These are phyloP conservation scores for Aleiodes testaceus DNA, from an alignment of 2,888 invertebrate species.

Conservation along the genomic window DNA sequence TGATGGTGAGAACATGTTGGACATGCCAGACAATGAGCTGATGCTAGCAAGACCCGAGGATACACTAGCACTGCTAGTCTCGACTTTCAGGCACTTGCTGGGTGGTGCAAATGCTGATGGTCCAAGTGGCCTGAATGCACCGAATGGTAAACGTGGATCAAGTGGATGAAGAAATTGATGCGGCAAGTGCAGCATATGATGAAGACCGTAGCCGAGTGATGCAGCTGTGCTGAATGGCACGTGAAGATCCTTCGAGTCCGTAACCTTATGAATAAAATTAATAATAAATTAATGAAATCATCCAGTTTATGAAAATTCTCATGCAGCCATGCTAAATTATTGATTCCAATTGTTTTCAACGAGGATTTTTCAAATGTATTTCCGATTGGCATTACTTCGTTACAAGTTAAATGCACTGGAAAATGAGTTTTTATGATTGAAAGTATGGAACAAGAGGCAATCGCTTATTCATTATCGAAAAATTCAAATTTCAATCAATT, in stretches of 20 bases:
- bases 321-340: slow-evolving; percentile 8
- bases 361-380: slow-evolving; percentile 4
- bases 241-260: slow-evolving; percentile 78
- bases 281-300: neutral
- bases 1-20: slow-evolving; percentile 71
- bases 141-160: slow-evolving; percentile 77
- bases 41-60: slow-evolving; percentile 68
- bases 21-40: slow-evolving; percentile 69
- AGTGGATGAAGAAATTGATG: slow-evolving; percentile 83
- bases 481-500: slow-evolving; percentile 13
- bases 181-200: slow-evolving; percentile 82
- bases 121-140: slow-evolving; percentile 77
- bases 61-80: slow-evolving; percentile 63
- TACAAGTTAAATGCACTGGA: neutral
- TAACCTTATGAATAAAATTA: slow-evolving; percentile 56
- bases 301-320: neutral
- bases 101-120: slow-evolving; percentile 83
- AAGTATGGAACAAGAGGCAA: neutral
- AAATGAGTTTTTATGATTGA: neutral
- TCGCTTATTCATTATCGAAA: slow-evolving; percentile 20
- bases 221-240: slow-evolving; percentile 78
- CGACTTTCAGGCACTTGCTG: slow-evolving; percentile 75
- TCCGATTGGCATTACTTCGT: slow-evolving; percentile 7
- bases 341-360: neutral
- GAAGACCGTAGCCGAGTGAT: slow-evolving; percentile 77